Evolutionary conservation across 2,888 invertebrate genomes (phyloP).

Genomic region (Hemicrepidius hirtus): DNA sequence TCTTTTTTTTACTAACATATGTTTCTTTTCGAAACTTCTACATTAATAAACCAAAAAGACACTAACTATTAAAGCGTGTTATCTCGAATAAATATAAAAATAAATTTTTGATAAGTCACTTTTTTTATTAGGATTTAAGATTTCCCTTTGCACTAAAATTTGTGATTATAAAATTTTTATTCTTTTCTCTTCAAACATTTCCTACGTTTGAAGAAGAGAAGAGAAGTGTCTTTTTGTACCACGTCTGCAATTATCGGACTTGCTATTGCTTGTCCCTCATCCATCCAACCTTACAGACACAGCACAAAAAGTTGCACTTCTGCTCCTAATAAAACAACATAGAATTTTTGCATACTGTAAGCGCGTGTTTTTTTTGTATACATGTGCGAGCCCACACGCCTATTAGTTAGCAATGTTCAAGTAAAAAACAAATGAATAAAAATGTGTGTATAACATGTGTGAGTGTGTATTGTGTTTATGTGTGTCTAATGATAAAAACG

Average conservation of each 20-base stretch:
- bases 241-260: too few relatives aligned
- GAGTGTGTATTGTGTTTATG: not conserved
- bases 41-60: constrained; percentile 8
- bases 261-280: too few relatives aligned
- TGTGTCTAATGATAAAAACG: constrained; percentile 13
- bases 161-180: constrained; percentile 19
- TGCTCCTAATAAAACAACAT: too few relatives aligned
- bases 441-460: constrained; percentile 15
- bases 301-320: too few relatives aligned
- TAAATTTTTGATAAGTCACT: constrained; percentile 25
- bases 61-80: constrained; percentile 21
- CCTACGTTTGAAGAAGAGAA: too few relatives aligned
- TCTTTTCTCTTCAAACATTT: too few relatives aligned
- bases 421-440: constrained; percentile 12
- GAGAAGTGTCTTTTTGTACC: too few relatives aligned
- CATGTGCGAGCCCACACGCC: not conserved
- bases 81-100: constrained; percentile 33
- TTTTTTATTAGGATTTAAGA: constrained; percentile 5
- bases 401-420: not conserved
- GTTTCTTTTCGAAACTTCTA: not conserved
- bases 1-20: not conserved
- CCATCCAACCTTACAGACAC: too few relatives aligned
- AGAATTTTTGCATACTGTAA: constrained; percentile 4
- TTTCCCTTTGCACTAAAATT: constrained; percentile 22
- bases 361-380: not conserved